phyloP scores from a whole-genome alignment of 2,113 vertebrate genomes.

The Noctilio leporinus region DNA sequence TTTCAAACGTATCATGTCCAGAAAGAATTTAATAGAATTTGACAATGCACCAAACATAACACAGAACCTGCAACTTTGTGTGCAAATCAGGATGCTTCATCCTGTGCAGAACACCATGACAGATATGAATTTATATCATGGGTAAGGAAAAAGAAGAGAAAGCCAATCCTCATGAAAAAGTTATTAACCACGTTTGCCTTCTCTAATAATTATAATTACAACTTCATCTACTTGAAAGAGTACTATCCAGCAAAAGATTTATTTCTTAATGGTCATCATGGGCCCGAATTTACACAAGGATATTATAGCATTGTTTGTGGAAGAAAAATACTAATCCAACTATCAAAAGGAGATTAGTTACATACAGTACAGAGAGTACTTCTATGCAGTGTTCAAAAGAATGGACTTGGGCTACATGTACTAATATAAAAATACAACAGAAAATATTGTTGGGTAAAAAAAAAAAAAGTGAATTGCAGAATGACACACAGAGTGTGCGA shows the following conservation, averaged over 20 bases:
- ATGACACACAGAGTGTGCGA: neutral
- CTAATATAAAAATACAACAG: neutral
- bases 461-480: neutral
- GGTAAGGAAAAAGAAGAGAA: neutral
- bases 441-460: neutral
- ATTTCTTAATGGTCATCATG: neutral
- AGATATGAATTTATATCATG: neutral
- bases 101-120: accelerated
- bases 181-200: neutral
- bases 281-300: neutral
- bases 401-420: neutral
- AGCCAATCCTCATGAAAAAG: neutral
- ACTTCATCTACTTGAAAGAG: neutral
- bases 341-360: neutral
- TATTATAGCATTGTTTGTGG: neutral
- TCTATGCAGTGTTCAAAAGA: neutral
- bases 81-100: neutral
- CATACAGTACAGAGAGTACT: neutral
- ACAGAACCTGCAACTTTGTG: neutral
- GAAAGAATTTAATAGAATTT: neutral
- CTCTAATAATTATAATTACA: neutral
- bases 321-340: neutral
- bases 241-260: neutral
- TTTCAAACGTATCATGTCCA: neutral
- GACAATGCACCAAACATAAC: neutral